Conservation (phyloP, 2,888 invertebrate species). For the Drosophila lacicola region DNA sequence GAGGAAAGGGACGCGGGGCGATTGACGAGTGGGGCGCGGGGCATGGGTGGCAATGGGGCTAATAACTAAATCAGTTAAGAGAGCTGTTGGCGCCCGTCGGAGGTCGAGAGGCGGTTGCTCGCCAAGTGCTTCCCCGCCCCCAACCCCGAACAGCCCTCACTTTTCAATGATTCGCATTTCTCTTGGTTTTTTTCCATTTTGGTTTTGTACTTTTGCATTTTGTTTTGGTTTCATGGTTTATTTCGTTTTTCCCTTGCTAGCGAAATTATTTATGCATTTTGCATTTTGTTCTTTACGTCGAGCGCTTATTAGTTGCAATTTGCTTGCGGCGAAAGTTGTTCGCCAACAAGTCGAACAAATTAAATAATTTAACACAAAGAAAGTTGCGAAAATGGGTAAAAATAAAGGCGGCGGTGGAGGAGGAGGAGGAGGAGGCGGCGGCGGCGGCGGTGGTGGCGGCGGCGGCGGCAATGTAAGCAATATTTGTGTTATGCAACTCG, state of each 20-base stretch:
- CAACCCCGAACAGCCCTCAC: background rate
- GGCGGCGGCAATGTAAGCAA: slow-evolving; percentile 83
- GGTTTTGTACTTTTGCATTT: slow-evolving; percentile 34
- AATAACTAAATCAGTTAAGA: slow-evolving; percentile 68
- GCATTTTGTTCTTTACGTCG: slow-evolving; percentile 35
- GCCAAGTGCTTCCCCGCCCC: background rate
- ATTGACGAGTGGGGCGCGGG: background rate
- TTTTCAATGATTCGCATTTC: slow-evolving; percentile 34
- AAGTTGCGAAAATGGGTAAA: slow-evolving; percentile 79
- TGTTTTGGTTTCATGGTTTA: slow-evolving; percentile 68
- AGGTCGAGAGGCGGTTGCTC: slow-evolving; percentile 32
- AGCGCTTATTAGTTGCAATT: slow-evolving; percentile 73
- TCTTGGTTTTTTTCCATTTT: slow-evolving; percentile 19
- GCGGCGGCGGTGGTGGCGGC: slow-evolving; percentile 66
- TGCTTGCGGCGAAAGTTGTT: slow-evolving; percentile 60
- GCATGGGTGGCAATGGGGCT: slow-evolving; percentile 17
- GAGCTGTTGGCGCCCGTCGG: slow-evolving; percentile 48
- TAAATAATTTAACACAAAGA: slow-evolving; percentile 45
- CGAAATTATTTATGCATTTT: slow-evolving; percentile 71
- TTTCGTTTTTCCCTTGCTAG: slow-evolving; percentile 38
- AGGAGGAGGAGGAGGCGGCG: slow-evolving; percentile 64
- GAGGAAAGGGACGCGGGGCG: background rate
- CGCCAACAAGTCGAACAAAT: slow-evolving; percentile 50
- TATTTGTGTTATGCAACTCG: slow-evolving; percentile 83
- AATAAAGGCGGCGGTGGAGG: slow-evolving; percentile 80